Evolutionary conservation across 1,140 invertebrate genomes (phyloP).

Genomic region (Scaptomyza pallida): DNA sequence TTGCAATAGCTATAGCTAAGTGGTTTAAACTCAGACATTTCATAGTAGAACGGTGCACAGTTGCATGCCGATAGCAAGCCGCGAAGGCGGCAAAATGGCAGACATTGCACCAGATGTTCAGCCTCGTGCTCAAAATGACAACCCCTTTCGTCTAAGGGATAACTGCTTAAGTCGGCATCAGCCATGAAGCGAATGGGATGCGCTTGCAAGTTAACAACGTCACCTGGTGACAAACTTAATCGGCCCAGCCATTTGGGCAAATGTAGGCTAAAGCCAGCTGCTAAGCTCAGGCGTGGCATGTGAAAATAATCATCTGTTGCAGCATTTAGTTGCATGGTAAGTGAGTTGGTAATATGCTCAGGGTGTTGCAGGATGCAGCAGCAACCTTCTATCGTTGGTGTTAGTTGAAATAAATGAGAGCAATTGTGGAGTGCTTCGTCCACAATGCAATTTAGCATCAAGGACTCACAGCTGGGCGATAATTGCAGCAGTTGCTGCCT

Average conservation of each 20-base stretch:
- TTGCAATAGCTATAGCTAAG: slow-evolving; percentile 29
- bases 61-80: slow-evolving; percentile 9
- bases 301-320: slow-evolving; percentile 42
- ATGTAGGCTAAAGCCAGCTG: slow-evolving; percentile 45
- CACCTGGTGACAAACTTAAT: slow-evolving; percentile 12
- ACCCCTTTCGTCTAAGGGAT: slow-evolving; percentile 18
- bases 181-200: slow-evolving; percentile 3
- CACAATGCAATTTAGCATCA: slow-evolving; percentile 41
- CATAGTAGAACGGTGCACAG: slow-evolving; percentile 19
- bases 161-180: slow-evolving; percentile 17
- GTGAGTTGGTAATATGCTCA: slow-evolving; percentile 14
- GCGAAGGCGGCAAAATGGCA: slow-evolving; percentile 29
- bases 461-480: slow-evolving; percentile 43
- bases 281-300: slow-evolving; percentile 1
- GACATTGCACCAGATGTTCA: slow-evolving; percentile 4
- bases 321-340: slow-evolving; percentile 42
- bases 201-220: not conserved
- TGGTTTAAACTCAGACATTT: not conserved
- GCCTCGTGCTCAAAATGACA: slow-evolving; percentile 30
- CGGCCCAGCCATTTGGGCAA: slow-evolving; percentile 44
- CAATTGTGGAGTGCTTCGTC: slow-evolving; percentile 35
- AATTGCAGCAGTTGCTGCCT: slow-evolving; percentile 25
- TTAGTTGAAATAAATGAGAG: slow-evolving; percentile 39
- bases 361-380: slow-evolving; percentile 39
- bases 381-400: slow-evolving; percentile 20